Base-by-base conservation (phyloP, 2,888 invertebrate genomes). In the Protonemura montana region DNA sequence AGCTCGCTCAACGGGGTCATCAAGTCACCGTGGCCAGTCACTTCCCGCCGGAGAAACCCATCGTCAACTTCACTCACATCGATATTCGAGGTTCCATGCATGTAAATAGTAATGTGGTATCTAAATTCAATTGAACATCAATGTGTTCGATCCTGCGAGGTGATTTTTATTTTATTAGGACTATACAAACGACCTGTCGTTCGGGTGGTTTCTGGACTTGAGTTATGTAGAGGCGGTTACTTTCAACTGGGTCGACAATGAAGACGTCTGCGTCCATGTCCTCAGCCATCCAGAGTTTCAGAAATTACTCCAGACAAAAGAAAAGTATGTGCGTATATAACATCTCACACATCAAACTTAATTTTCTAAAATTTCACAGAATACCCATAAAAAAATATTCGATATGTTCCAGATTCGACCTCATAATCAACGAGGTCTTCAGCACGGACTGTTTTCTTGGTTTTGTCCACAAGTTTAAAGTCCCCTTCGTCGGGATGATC, bases 21-120 rank as follows among this genome's bases (percentile, higher is more conserved):
- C 92, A 93, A 88, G 92, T 93, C 0, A 93, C 93, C 0, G 92
- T 93, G 0, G 92, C 93, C 27, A 91, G 92, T 1, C 91, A 92
- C 0, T 88, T 91, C 86, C 91, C 89, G 85, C 91, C 92, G 85
- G 89, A 89, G 0, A 89, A 91, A 16, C 90, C 91, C 5, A 90
- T 92, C 0, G 88, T 91, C 0, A 92, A 92, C 87, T 93, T 92
- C 87, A 86, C 77, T 6, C 87, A 88, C 41, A 85, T 88, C n/a
- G 76, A 82, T 29, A 30, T 88, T 0, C 81, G 82, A 13, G 86
- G 86, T 10, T 27, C 42, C 3, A 16, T 86, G 21, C 59, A 59
- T 13, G 59, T 59, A 59, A 59, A 59, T 59, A 59, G 13, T 21
- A 21, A n/a, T n/a, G n/a, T n/a, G n/a, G n/a, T n/a, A n/a, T n/a